Percentiles rank a stretch among this genome's conserved stretches.
These are phyloP conservation scores for Epinephelus cyanopodus DNA, from an alignment of 2,113 vertebrate species.

Conservation along the genomic window DNA sequence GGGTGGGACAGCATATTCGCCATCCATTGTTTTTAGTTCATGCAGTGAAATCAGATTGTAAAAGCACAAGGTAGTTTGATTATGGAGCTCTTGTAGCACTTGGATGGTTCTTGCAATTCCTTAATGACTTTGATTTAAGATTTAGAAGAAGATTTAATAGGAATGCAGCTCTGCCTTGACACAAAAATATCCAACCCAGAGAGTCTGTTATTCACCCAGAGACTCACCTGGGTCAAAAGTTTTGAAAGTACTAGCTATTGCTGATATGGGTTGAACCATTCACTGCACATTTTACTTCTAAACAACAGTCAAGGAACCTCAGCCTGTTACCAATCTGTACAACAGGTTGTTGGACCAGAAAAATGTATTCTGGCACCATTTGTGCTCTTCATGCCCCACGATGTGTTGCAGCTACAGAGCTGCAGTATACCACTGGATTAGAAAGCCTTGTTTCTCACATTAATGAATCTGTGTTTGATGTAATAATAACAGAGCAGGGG, in stretches of 20 bases:
- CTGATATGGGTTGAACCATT: not conserved
- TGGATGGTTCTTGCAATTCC: not conserved
- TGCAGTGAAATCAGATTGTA: not conserved
- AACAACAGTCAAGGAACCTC: not conserved
- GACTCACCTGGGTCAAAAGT: not conserved
- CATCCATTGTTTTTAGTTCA: too few relatives aligned
- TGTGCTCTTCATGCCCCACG: too few relatives aligned
- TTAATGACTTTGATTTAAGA: not conserved
- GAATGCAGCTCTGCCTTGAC: not conserved
- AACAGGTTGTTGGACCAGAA: too few relatives aligned
- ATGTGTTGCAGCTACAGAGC: too few relatives aligned
- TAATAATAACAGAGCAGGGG: not conserved
- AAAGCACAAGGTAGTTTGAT: not conserved
- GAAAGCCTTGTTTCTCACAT: not conserved
- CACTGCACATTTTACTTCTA: not conserved
- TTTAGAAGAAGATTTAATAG: constrained; percentile 12
- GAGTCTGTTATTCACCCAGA: not conserved
- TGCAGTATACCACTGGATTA: not conserved
- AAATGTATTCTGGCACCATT: too few relatives aligned
- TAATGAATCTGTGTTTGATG: not conserved
- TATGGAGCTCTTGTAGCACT: not conserved
- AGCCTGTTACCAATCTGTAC: too few relatives aligned
- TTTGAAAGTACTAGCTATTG: too few relatives aligned
- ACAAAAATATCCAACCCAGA: not conserved
- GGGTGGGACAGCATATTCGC: not conserved